Conservation (phyloP, 2,113 vertebrate genomes). For the Oryzias javanicus region DNA sequence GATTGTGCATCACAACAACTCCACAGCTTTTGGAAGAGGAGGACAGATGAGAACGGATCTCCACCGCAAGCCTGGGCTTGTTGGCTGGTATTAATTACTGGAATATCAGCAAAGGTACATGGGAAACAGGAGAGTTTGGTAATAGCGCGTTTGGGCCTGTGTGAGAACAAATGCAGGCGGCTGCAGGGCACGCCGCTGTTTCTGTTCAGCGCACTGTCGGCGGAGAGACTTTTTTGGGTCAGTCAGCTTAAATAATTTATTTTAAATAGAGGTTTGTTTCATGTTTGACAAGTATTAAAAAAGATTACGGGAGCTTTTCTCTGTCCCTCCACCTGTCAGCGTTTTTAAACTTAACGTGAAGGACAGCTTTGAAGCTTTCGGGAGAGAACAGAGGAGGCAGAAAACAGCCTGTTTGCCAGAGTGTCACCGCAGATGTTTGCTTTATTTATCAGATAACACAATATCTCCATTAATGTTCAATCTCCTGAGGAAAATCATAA, state of each 20-base stretch:
- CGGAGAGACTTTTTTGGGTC: background rate
- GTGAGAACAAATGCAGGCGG: background rate
- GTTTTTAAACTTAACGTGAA: background rate
- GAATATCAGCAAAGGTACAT: conserved; percentile 13
- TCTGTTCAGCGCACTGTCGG: background rate
- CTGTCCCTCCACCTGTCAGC: conserved; percentile 2
- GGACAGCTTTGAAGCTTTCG: conserved; percentile 5
- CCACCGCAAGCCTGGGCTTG: conserved; percentile 17
- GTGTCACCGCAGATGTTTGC: conserved; percentile 1
- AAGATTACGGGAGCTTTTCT: background rate
- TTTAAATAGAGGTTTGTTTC: background rate
- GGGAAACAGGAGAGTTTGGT: conserved; percentile 25
- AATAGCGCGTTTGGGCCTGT: conserved; percentile 28
- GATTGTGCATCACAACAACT: conserved; percentile 1
- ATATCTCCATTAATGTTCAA: conserved; percentile 23
- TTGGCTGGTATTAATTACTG: too few species aligned
- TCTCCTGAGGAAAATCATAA: conserved; percentile 26
- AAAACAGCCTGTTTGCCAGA: background rate
- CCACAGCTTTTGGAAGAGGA: background rate
- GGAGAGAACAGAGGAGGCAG: background rate
- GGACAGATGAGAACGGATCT: background rate
- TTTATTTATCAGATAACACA: conserved; percentile 29
- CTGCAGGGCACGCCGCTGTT: background rate
- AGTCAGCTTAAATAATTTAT: background rate
- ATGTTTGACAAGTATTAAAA: conserved; percentile 10